phyloP scores from a whole-genome alignment of 2,113 vertebrate species.

The Eulemur macaco region DNA sequence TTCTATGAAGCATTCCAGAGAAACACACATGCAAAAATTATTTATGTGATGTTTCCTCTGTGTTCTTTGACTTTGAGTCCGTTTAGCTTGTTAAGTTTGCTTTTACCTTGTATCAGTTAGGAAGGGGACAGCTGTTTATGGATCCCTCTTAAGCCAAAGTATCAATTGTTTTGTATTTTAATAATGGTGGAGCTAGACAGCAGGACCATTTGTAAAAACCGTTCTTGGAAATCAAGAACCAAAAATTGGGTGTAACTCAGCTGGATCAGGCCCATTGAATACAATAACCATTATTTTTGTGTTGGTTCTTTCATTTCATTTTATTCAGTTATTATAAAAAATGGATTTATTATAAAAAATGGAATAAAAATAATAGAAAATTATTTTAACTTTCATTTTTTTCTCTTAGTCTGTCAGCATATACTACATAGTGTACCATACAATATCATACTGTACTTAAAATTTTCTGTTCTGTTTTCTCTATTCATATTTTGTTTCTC shows the following conservation, averaged over 20 bases:
- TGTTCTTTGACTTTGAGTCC: slow-evolving; percentile 44
- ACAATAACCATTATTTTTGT: slow-evolving; percentile 21
- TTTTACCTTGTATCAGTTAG: slow-evolving; percentile 33
- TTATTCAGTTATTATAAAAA: background rate
- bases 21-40: background rate
- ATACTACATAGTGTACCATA: background rate
- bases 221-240: slow-evolving; percentile 13
- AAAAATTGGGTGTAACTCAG: background rate
- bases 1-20: background rate
- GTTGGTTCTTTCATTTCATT: background rate
- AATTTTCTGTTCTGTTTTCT: slow-evolving; percentile 22
- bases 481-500: background rate
- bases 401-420: slow-evolving; percentile 27
- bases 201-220: background rate
- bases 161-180: slow-evolving; percentile 32
- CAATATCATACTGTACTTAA: background rate
- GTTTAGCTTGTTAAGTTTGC: slow-evolving; percentile 39
- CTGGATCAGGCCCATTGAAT: background rate
- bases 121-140: slow-evolving; percentile 12
- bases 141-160: background rate
- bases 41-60: slow-evolving; percentile 19
- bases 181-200: background rate
- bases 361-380: slow-evolving; percentile 38
- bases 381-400: slow-evolving; percentile 3
- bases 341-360: background rate